Conservation (phyloP, 1,140 invertebrate genomes). For the Sitophilus oryzae region DNA sequence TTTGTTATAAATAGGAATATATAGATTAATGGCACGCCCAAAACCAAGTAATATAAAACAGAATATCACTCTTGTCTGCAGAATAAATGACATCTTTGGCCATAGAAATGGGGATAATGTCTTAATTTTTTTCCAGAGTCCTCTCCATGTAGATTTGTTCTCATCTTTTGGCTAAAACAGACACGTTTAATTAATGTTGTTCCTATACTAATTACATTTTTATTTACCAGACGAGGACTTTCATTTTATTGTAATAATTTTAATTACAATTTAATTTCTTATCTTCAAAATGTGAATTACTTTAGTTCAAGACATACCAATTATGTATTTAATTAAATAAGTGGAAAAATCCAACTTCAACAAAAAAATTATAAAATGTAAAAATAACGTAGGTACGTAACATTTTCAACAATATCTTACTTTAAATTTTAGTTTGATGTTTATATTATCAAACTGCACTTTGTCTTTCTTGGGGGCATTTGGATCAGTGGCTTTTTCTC, state of each 20-base stretch:
- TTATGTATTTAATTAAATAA: too few relatives aligned
- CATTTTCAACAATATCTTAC: background rate
- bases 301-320: too few relatives aligned
- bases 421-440: constrained; percentile 21
- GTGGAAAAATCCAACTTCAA: too few relatives aligned
- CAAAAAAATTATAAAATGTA: background rate
- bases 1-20: constrained; percentile 91
- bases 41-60: constrained; percentile 72
- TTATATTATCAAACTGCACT: constrained; percentile 22
- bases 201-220: too few relatives aligned
- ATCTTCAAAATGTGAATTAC: too few relatives aligned
- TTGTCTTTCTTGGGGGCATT: constrained; percentile 17
- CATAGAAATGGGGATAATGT: constrained; percentile 85
- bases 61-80: constrained; percentile 79
- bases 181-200: too few relatives aligned
- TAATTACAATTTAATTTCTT: too few relatives aligned
- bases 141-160: constrained; percentile 68
- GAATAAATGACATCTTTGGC: constrained; percentile 71
- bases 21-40: constrained; percentile 87
- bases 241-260: too few relatives aligned
- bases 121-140: constrained; percentile 70
- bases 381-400: background rate
- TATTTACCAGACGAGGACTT: too few relatives aligned
- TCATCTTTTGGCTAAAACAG: constrained; percentile 50
- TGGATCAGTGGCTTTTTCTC: constrained; percentile 13